Conservation (phyloP, 2,113 vertebrate species). For the Gadus macrocephalus region DNA sequence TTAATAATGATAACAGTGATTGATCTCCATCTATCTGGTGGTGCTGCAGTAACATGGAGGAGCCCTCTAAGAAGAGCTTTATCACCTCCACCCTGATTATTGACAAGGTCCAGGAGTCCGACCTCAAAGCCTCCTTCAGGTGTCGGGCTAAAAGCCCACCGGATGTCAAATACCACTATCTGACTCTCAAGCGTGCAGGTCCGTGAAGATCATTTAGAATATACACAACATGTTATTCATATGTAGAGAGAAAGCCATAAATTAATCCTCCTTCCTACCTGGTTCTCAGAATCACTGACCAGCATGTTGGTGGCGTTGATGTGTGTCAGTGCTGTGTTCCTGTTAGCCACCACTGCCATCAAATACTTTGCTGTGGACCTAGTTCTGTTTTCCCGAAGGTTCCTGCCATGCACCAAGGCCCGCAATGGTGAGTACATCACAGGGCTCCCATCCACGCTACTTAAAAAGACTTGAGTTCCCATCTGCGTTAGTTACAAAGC, state of each 20-base stretch:
- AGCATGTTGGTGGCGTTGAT: constrained; percentile 11
- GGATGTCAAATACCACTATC: neutral
- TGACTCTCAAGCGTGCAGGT: neutral
- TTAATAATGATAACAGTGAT: no score
- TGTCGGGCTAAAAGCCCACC: neutral
- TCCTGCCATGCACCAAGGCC: neutral
- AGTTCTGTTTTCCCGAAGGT: constrained; percentile 50
- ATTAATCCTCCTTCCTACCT: neutral
- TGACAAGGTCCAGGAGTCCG: neutral
- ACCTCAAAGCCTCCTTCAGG: neutral
- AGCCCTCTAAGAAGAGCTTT: neutral
- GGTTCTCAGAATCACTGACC: constrained; percentile 36
- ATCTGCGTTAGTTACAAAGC: no score
- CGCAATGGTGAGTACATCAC: constrained; percentile 46
- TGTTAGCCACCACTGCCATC: constrained; percentile 27
- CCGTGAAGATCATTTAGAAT: neutral
- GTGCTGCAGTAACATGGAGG: neutral
- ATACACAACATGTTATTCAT: no score
- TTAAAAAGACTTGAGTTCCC: no score
- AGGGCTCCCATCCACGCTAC: no score
- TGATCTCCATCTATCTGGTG: neutral
- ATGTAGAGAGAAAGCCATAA: neutral
- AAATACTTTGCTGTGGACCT: constrained; percentile 60
- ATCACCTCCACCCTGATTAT: neutral
- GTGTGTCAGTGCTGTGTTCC: constrained; percentile 25